Evolutionary conservation across 2,113 vertebrate genomes (phyloP).

Genomic region (Lagopus muta): DNA sequence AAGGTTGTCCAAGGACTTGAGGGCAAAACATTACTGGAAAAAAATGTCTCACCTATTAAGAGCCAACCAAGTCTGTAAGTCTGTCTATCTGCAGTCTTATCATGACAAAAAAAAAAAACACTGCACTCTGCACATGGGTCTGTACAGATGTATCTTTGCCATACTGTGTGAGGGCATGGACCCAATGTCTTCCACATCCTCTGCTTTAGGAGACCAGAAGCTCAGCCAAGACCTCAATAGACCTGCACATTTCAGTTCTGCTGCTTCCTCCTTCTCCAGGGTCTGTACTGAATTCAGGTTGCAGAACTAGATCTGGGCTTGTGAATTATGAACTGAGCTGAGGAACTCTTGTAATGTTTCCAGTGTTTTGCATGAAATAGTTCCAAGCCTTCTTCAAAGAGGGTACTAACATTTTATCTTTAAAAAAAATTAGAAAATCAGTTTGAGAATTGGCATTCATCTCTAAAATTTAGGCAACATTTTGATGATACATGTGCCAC

Average conservation of each 20-base stretch:
- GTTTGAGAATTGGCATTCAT: neutral
- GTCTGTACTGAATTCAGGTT: neutral
- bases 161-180: neutral
- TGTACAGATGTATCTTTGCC: neutral
- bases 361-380: neutral
- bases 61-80: neutral
- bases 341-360: neutral
- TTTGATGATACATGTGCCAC: neutral
- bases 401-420: fast-evolving
- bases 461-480: neutral
- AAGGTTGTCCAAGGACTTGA: neutral
- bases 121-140: neutral
- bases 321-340: neutral
- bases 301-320: neutral
- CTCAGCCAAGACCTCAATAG: neutral
- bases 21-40: neutral
- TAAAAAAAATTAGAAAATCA: neutral
- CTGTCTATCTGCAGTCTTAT: neutral
- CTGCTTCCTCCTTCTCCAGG: neutral
- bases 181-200: neutral
- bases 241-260: neutral
- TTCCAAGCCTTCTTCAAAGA: neutral
- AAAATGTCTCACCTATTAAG: neutral
- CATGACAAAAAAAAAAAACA: neutral
- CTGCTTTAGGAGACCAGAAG: neutral